These are phyloP conservation scores for Phataginus tricuspis DNA, from an alignment of 2,797 vertebrate species.

Conservation along the genomic window DNA sequence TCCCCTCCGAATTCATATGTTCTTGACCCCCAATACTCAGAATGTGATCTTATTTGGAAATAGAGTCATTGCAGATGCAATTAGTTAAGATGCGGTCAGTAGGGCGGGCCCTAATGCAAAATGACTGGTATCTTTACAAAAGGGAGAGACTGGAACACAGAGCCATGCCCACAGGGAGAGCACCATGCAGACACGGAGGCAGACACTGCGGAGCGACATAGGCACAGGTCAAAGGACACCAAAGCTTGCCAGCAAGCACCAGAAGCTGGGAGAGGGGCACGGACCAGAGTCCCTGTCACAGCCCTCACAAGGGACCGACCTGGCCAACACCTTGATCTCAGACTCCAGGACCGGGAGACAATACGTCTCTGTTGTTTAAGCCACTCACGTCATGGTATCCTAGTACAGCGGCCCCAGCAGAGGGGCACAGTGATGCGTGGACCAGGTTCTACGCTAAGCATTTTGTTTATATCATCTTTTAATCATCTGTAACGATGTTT, in stretches of 20 bases:
- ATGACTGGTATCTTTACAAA: background rate
- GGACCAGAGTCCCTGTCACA: background rate
- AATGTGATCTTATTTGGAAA: slow-evolving; percentile 21
- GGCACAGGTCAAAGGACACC: background rate
- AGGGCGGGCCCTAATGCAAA: background rate
- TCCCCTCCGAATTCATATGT: background rate
- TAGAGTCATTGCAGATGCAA: background rate
- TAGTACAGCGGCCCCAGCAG: background rate
- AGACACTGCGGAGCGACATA: background rate
- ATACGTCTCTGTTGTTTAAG: background rate
- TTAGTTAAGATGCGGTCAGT: background rate
- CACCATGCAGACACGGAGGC: rapidly evolving
- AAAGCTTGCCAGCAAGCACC: background rate
- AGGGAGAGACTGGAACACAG: background rate
- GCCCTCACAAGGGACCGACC: background rate
- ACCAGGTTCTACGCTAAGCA: background rate
- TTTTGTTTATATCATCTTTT: background rate
- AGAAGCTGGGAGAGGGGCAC: background rate
- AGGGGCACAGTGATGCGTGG: rapidly evolving
- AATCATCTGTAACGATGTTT: background rate
- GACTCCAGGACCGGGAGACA: background rate
- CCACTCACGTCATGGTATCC: background rate
- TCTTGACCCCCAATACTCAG: background rate
- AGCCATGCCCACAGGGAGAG: background rate
- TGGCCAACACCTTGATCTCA: background rate